Percentiles rank a stretch among this genome's conserved stretches.
These are phyloP conservation scores for Hipparchia semele DNA, from an alignment of 2,888 invertebrate genomes.

Conservation along the genomic window DNA sequence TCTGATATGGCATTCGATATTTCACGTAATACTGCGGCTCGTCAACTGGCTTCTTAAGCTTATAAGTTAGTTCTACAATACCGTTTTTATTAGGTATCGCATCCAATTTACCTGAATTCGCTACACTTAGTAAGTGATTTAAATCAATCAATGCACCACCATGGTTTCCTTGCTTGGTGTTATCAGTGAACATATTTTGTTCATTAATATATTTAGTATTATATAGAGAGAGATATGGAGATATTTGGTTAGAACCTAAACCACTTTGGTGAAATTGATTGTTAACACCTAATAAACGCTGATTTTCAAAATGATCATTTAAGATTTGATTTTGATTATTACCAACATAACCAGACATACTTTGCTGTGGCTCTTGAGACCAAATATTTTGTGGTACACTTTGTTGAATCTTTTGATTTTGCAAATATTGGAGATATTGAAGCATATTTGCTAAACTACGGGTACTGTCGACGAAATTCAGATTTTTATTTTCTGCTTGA, in stretches of 20 bases:
- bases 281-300: background rate
- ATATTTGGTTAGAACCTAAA: background rate
- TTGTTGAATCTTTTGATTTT: background rate
- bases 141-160: slow-evolving; percentile 42
- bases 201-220: background rate
- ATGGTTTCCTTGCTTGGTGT: slow-evolving; percentile 33
- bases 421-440: slow-evolving; percentile 6
- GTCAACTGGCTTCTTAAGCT: slow-evolving; percentile 55
- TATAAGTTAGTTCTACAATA: slow-evolving; percentile 63
- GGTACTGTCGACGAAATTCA: background rate
- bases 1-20: slow-evolving; percentile 58
- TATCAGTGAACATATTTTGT: slow-evolving; percentile 23
- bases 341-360: background rate
- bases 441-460: background rate
- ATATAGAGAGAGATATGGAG: background rate
- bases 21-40: slow-evolving; percentile 63
- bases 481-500: slow-evolving; percentile 2
- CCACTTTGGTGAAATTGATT: slow-evolving; percentile 20
- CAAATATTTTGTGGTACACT: background rate
- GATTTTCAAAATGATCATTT: background rate
- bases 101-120: slow-evolving; percentile 55
- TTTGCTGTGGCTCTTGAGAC: background rate
- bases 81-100: slow-evolving; percentile 44
- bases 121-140: slow-evolving; percentile 45
- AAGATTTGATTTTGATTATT: background rate